Evolutionary conservation across 2,797 vertebrate genomes (phyloP).

Genomic region (Hephaestus fuliginosus): DNA sequence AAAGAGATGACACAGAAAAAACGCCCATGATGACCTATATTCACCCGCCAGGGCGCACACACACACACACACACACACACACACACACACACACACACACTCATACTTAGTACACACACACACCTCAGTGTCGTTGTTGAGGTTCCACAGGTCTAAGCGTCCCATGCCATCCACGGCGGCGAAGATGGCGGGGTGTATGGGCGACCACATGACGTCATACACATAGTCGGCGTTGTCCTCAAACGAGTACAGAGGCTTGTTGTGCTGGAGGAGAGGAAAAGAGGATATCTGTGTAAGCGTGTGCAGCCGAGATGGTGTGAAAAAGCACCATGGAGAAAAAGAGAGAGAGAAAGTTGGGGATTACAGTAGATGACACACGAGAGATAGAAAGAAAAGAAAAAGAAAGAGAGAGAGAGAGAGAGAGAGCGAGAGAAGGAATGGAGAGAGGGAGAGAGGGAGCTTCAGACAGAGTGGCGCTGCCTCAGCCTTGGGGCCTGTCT

Average conservation of each 20-base stretch:
- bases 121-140: constrained; percentile 97
- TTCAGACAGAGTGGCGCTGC: constrained; percentile 93
- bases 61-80: constrained; percentile 72
- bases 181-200: constrained; percentile 94
- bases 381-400: constrained; percentile 52
- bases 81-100: constrained; percentile 76
- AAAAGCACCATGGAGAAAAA: constrained; percentile 42
- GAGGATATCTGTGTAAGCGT: constrained; percentile 20
- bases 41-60: constrained; percentile 36
- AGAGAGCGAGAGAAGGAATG: constrained; percentile 70
- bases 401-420: background rate
- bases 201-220: constrained; percentile 98
- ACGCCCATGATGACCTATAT: constrained; percentile 44
- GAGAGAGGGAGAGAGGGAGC: constrained; percentile 88
- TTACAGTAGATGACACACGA: constrained; percentile 69
- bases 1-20: constrained; percentile 44
- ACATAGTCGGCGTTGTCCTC: constrained; percentile 99
- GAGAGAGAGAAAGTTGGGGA: constrained; percentile 25
- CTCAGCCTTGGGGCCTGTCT: constrained; percentile 97
- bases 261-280: constrained; percentile 87
- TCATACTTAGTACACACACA: constrained; percentile 18
- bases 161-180: constrained; percentile 98
- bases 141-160: constrained; percentile 97
- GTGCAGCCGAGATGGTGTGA: constrained; percentile 33
- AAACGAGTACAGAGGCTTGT: constrained; percentile 98